A percentile compares a stretch with the other conserved stretches of the same genome.
Conservation (phyloP, 2,888 invertebrate genomes). For the Standfussiana lucernea region DNA sequence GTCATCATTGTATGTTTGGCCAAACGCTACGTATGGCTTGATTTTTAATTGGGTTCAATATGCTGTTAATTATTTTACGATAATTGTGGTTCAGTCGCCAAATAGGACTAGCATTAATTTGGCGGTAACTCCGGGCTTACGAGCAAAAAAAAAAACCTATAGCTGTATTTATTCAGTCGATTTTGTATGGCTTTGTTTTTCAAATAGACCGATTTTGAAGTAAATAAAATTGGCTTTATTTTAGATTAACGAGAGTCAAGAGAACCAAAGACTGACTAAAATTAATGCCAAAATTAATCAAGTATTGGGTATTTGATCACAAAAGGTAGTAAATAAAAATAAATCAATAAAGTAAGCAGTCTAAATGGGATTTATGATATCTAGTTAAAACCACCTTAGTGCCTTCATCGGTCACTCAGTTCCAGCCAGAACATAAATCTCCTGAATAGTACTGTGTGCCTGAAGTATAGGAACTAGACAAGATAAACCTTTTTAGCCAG, state of each 20-base stretch:
- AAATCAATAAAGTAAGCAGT: background rate
- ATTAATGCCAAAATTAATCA: background rate
- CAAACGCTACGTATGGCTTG: background rate
- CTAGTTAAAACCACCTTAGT: background rate
- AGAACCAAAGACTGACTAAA: background rate
- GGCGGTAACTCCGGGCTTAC: slow-evolving; percentile 22
- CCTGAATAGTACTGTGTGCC: background rate
- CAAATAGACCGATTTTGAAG: slow-evolving; percentile 8
- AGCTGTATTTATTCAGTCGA: background rate
- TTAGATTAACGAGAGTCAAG: background rate
- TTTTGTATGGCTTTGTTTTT: slow-evolving; percentile 20
- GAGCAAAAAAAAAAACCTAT: slow-evolving; percentile 8
- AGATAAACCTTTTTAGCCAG: background rate
- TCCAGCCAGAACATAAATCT: background rate
- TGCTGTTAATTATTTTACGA: slow-evolving; percentile 24
- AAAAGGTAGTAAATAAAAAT: no score
- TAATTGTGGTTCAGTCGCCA: background rate
- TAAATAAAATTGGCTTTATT: no score
- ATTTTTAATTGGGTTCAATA: slow-evolving; percentile 21
- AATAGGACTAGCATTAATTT: slow-evolving; percentile 15
- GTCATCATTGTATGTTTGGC: slow-evolving; percentile 7
- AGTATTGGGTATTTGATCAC: background rate
- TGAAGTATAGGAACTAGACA: background rate
- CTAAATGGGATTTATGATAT: background rate
- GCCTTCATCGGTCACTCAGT: background rate